phyloP scores from a whole-genome alignment of 1,140 invertebrate species.

The Belonocnema kinseyi region DNA sequence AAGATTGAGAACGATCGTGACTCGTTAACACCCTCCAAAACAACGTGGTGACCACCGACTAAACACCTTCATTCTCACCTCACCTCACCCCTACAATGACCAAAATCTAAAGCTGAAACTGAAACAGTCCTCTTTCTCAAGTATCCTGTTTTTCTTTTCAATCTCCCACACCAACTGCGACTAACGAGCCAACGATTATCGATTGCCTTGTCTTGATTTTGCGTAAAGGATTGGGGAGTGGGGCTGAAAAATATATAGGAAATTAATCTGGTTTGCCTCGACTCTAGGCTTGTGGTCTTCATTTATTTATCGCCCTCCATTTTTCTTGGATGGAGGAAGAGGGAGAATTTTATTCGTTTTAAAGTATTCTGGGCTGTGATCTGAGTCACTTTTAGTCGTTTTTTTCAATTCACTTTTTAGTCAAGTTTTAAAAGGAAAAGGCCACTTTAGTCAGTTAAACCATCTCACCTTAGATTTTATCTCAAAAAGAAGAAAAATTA shows the following conservation, averaged over 20 bases:
- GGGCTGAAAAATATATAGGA: neutral
- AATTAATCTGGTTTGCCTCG: too few relatives aligned
- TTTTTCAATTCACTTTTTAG: too few relatives aligned
- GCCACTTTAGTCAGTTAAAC: too few relatives aligned
- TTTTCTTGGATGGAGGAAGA: too few relatives aligned
- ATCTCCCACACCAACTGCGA: neutral
- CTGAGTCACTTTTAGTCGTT: too few relatives aligned
- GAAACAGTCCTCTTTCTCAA: neutral
- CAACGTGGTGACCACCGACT: conserved; percentile 20
- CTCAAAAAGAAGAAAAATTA: too few relatives aligned
- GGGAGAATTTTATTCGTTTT: too few relatives aligned
- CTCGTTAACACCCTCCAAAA: conserved; percentile 49
- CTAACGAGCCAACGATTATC: neutral
- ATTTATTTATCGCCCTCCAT: too few relatives aligned
- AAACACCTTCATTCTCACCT: conserved; percentile 27
- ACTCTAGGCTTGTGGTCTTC: too few relatives aligned
- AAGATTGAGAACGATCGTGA: conserved; percentile 57
- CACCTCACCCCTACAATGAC: neutral
- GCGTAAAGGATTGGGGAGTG: neutral
- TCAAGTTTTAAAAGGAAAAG: too few relatives aligned
- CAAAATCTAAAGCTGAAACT: conserved; percentile 2
- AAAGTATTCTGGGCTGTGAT: too few relatives aligned
- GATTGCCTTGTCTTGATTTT: neutral
- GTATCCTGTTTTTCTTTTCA: conserved; percentile 1
- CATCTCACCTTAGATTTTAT: too few relatives aligned